These are phyloP conservation scores for Trematomus bernacchii DNA, from an alignment of 2,797 vertebrate genomes.

Conservation along the genomic window DNA sequence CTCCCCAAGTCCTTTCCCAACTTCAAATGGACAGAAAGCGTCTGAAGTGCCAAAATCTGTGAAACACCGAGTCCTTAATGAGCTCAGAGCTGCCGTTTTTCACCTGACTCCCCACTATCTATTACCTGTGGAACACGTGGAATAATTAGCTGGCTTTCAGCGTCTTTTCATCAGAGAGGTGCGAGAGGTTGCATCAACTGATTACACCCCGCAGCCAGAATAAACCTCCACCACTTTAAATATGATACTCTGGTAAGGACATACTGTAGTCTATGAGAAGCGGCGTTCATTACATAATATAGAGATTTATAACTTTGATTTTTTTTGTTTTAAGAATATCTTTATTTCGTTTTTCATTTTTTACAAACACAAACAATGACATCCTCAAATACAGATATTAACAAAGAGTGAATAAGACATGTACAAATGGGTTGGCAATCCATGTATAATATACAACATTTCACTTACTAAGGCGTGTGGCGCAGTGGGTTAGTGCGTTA, in stretches of 20 bases:
- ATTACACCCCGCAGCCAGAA: conserved; percentile 38
- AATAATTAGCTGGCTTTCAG: conserved; percentile 60
- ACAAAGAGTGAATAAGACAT: no score
- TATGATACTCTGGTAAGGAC: conserved; percentile 23
- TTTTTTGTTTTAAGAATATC: no score
- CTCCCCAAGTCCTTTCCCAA: conserved; percentile 53
- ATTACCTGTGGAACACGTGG: conserved; percentile 68
- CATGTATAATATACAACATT: no score
- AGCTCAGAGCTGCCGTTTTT: conserved; percentile 64
- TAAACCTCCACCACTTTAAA: conserved; percentile 29
- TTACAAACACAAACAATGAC: no score
- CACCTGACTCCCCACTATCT: conserved; percentile 62
- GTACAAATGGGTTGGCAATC: no score
- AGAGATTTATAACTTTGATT: not conserved
- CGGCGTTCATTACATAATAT: conserved; percentile 26
- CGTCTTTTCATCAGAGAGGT: conserved; percentile 65
- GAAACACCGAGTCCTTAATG: conserved; percentile 60
- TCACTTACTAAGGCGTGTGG: no score
- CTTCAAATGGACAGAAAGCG: conserved; percentile 73
- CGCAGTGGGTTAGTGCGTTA: no score
- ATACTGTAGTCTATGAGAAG: conserved; percentile 6
- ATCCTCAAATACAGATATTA: no score
- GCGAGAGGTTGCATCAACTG: conserved; percentile 61
- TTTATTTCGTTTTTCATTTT: no score
- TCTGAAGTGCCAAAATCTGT: conserved; percentile 65